A percentile compares a stretch with the other conserved stretches of the same genome.
phyloP scores from a whole-genome alignment of 2,113 vertebrate genomes.

The Halichoerus grypus region DNA sequence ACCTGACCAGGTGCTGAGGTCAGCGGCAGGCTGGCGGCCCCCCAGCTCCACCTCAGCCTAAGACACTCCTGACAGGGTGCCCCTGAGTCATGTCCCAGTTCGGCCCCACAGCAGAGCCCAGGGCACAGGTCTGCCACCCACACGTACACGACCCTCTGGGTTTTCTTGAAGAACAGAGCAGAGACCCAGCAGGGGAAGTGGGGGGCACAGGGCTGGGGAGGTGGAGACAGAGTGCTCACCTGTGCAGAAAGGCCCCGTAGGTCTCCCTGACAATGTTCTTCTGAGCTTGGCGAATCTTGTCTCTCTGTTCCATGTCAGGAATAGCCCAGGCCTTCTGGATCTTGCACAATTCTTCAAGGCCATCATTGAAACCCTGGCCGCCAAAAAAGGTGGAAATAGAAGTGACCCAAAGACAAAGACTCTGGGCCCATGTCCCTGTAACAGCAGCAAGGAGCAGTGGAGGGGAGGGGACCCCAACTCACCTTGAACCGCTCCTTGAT shows the following conservation, averaged over 20 bases:
- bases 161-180: not conserved
- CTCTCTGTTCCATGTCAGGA: conserved; percentile 95
- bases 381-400: not conserved
- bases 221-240: conserved; percentile 86
- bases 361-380: conserved; percentile 96
- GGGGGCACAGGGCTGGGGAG: not conserved
- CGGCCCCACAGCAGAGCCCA: not conserved
- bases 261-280: conserved; percentile 94
- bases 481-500: conserved; percentile 99
- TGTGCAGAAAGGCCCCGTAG: conserved; percentile 93
- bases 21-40: not conserved
- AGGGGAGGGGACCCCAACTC: conserved; percentile 52
- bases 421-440: not conserved
- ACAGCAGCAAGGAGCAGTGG: not conserved
- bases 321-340: conserved; percentile 99
- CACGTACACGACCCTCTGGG: not conserved
- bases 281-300: conserved; percentile 94
- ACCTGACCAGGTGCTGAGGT: conserved; percentile 86
- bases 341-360: conserved; percentile 97
- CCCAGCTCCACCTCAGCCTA: not conserved
- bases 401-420: not conserved
- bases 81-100: not conserved
- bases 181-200: not conserved
- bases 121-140: not conserved
- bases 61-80: not conserved